These are phyloP conservation scores for Calliopsis andreniformis DNA, from an alignment of 1,140 invertebrate genomes.

Conservation along the genomic window DNA sequence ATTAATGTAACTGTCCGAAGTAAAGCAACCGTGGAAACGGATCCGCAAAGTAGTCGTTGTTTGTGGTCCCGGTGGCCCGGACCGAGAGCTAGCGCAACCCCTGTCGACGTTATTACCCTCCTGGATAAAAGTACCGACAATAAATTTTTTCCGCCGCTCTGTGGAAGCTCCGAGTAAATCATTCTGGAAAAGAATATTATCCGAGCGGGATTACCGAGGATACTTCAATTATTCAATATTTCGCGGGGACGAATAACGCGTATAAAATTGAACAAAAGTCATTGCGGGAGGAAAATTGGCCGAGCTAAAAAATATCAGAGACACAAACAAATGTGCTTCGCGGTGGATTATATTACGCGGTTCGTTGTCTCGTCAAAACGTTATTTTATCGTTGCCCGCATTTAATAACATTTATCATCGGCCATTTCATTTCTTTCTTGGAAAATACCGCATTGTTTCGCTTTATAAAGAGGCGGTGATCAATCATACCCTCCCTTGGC, in stretches of 20 bases:
- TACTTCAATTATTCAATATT: slow-evolving; percentile 31
- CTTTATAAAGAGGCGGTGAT: too few species aligned
- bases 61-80: background rate
- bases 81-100: background rate
- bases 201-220: slow-evolving; percentile 3
- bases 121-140: slow-evolving; percentile 13
- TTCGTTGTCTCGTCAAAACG: too few species aligned
- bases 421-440: too few species aligned
- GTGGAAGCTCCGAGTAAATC: slow-evolving; percentile 4
- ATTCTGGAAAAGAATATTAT: background rate
- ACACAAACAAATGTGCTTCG: too few species aligned
- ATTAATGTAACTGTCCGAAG: slow-evolving; percentile 4
- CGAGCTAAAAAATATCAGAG: background rate
- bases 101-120: slow-evolving; percentile 2
- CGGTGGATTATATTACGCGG: too few species aligned
- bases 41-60: slow-evolving; percentile 4
- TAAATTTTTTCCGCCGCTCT: slow-evolving; percentile 11
- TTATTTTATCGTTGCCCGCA: too few species aligned
- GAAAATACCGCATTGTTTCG: too few species aligned
- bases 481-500: too few species aligned
- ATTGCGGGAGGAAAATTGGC: background rate
- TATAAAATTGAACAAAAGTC: background rate
- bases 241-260: background rate
- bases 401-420: too few species aligned
- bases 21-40: background rate